phyloP scores from a whole-genome alignment of 2,113 vertebrate species.

The Odobenus rosmarus region DNA sequence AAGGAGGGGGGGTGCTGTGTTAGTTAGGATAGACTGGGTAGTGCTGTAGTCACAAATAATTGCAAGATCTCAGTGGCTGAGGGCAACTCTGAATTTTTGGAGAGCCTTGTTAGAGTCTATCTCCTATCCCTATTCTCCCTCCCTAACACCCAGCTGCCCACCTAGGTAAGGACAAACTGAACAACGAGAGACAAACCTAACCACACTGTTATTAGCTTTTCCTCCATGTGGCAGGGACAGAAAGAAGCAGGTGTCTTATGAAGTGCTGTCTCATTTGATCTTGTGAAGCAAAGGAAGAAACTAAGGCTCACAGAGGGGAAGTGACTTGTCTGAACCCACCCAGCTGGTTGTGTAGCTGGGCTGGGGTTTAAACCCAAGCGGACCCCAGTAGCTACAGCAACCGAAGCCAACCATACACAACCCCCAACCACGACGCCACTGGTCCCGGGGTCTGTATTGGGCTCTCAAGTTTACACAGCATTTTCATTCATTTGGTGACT shows the following conservation, averaged over 20 bases:
- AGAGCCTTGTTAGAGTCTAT: background rate
- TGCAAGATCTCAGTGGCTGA: background rate
- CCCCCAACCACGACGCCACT: background rate
- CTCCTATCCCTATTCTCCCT: background rate
- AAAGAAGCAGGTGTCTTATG: background rate
- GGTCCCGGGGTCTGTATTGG: background rate
- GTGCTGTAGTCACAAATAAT: background rate
- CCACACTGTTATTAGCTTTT: background rate
- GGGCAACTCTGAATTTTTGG: background rate
- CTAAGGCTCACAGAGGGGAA: background rate
- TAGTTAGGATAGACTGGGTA: background rate
- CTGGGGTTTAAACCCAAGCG: background rate
- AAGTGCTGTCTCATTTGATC: background rate
- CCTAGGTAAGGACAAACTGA: background rate
- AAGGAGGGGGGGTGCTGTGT: background rate
- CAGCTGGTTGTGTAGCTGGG: background rate
- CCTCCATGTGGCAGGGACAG: background rate
- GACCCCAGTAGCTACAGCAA: background rate
- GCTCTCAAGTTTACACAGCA: background rate
- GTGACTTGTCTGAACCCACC: background rate
- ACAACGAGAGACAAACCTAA: background rate
- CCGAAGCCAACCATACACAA: fast-evolving
- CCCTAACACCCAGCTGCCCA: background rate
- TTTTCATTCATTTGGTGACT: background rate
- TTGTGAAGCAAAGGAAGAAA: background rate